These are phyloP conservation scores for Phrynosoma platyrhinos DNA, from an alignment of 2,113 vertebrate species.

Conservation along the genomic window DNA sequence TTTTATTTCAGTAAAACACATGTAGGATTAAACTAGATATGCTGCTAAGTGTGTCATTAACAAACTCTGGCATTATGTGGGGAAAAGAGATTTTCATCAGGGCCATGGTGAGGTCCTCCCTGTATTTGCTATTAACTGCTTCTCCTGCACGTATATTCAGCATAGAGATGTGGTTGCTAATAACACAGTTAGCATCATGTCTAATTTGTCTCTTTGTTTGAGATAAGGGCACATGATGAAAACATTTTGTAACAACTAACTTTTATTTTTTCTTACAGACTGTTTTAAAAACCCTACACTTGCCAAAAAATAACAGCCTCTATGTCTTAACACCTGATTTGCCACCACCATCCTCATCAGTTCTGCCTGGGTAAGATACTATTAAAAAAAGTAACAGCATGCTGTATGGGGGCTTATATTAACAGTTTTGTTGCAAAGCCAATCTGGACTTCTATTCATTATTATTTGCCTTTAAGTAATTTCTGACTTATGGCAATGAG, in stretches of 20 bases:
- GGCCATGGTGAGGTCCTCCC: neutral
- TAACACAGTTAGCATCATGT: neutral
- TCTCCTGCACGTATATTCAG: neutral
- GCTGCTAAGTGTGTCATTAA: neutral
- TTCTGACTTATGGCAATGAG: no score
- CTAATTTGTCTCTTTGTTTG: neutral
- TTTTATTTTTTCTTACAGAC: slow-evolving; percentile 79
- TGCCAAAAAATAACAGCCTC: slow-evolving; percentile 99
- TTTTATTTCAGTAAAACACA: neutral
- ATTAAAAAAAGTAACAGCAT: neutral
- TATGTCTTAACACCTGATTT: slow-evolving; percentile 98
- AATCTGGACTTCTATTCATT: neutral
- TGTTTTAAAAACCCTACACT: slow-evolving; percentile 93
- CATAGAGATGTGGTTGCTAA: neutral
- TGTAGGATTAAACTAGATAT: neutral
- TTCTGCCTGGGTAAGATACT: slow-evolving; percentile 90
- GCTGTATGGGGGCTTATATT: neutral
- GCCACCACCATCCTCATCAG: slow-evolving; percentile 90
- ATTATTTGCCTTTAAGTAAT: no score
- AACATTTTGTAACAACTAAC: slow-evolving; percentile 53
- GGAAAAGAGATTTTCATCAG: neutral
- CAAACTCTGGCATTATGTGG: neutral
- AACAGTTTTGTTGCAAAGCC: neutral
- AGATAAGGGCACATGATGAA: neutral
- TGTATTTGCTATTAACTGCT: neutral